Base-by-base conservation (phyloP, 2,113 vertebrate genomes). In the Callipepla californica region DNA sequence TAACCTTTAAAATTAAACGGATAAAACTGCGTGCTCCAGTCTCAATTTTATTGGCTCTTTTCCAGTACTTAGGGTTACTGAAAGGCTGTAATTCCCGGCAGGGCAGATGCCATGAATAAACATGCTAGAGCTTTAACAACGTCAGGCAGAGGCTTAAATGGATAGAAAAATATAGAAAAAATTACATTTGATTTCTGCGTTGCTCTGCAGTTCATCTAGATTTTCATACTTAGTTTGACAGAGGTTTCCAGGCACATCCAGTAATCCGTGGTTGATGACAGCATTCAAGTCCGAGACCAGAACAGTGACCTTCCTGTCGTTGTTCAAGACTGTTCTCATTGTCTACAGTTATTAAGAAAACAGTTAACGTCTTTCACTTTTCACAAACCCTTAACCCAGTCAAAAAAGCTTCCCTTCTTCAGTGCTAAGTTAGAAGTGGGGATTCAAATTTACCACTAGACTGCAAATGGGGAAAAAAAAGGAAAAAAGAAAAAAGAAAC, bases 151-250 rank as follows among this genome's bases (percentile, higher is more conserved):
- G 10, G 34, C 26, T 73, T 67, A 45, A 51, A 11, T 12, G 73
- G 50, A 58, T 79, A 68, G 48, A 87, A 79, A 79, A 66, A 55
- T 8, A 68, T 2, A 91, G 30, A 66, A 51, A 72, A 18, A 15
- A 63, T 96, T 97, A 98, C 97, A 97, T 97, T 97, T 97, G 59
- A 97, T 75, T 88, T 96, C 97, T 25, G 72, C 59, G 65, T 76
- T 47, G 3, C 58, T 91, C 88, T 93, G 95, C 47, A 14, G 38
- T n/a, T 93, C 94, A 36, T 94, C 92, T 0, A 6, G 1, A 40
- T 76, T 73, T 40, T 53, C 66, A 4, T 13, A 25, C 47, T 66
- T 61, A 3, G 53, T 50, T 15, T 69, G 65, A 80, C 89, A 90
- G 57, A 80, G 57, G 65, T 84, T 94, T 95, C 86, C 81, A 25